A percentile compares a stretch with the other conserved stretches of the same genome.
These are phyloP conservation scores for Chymomyza costata DNA, from an alignment of 1,140 invertebrate genomes.

Conservation along the genomic window DNA sequence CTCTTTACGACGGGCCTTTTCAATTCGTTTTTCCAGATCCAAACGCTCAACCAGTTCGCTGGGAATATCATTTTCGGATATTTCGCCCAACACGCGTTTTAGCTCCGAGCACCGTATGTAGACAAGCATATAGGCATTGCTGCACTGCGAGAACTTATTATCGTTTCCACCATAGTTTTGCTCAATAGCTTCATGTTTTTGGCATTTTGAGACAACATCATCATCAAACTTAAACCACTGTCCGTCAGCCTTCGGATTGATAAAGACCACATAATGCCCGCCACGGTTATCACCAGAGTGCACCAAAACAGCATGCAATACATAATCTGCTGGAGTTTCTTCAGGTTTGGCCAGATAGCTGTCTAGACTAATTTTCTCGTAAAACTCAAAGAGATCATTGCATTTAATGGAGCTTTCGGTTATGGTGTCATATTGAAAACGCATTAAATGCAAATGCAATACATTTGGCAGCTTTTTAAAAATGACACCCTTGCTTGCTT, in stretches of 20 bases:
- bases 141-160: constrained; percentile 90
- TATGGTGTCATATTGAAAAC: constrained; percentile 97
- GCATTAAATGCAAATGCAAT: constrained; percentile 96
- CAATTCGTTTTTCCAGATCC: constrained; percentile 94
- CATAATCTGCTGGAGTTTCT: constrained; percentile 89
- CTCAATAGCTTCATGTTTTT: constrained; percentile 96
- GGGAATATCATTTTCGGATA: constrained; percentile 93
- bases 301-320: constrained; percentile 96
- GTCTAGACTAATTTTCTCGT: constrained; percentile 89
- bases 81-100: constrained; percentile 84
- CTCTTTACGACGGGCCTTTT: constrained; percentile 92
- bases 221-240: constrained; percentile 99
- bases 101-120: constrained; percentile 93
- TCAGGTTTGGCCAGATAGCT: constrained; percentile 87
- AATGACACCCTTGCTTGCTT: constrained; percentile 98
- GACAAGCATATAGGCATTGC: constrained; percentile 99
- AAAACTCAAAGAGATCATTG: constrained; percentile 98
- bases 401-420: constrained; percentile 99
- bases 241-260: constrained; percentile 94
- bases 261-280: constrained; percentile 99
- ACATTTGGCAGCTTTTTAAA: constrained; percentile 97
- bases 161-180: constrained; percentile 98
- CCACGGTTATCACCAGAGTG: constrained; percentile 99
- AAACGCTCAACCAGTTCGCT: constrained; percentile 89
- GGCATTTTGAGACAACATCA: constrained; percentile 96